Evolutionary conservation across 1,140 invertebrate species (phyloP).

Genomic region (Orius insidiosus): DNA sequence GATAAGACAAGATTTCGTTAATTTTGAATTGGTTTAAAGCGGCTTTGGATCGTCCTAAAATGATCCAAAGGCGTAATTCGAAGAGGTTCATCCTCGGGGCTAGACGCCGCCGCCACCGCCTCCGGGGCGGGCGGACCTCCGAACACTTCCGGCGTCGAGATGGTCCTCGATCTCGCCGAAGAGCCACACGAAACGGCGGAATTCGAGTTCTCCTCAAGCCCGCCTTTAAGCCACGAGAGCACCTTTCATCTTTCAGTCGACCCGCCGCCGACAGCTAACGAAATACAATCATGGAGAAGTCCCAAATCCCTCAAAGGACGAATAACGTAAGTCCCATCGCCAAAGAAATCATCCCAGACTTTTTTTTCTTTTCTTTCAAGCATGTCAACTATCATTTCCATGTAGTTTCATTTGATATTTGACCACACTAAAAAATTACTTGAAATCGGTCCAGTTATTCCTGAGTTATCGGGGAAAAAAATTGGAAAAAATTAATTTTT

Average conservation of each 20-base stretch:
- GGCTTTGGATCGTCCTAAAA: slow-evolving; percentile 4
- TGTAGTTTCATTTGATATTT: no score
- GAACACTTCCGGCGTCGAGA: slow-evolving; percentile 11
- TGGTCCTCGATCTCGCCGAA: slow-evolving; percentile 15
- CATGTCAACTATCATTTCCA: no score
- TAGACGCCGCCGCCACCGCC: slow-evolving; percentile 27
- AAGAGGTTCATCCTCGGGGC: slow-evolving; percentile 46
- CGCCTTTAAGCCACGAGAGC: slow-evolving; percentile 20
- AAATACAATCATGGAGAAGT: slow-evolving; percentile 20
- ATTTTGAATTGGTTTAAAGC: slow-evolving; percentile 1
- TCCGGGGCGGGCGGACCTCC: slow-evolving; percentile 14
- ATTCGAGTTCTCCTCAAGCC: slow-evolving; percentile 20
- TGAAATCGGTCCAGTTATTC: no score
- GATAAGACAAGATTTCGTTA: slow-evolving; percentile 2
- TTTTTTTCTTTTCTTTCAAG: no score
- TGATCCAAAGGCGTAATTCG: slow-evolving; percentile 26
- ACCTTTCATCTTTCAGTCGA: slow-evolving; percentile 18
- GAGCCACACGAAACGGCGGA: slow-evolving; percentile 10
- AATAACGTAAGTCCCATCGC: slow-evolving; percentile 19
- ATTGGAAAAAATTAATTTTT: no score
- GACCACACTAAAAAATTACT: no score
- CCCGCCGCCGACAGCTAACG: slow-evolving; percentile 18
- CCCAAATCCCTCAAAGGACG: slow-evolving; percentile 20
- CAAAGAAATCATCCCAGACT: no score
- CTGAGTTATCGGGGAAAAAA: no score